Conservation (phyloP, 2,113 vertebrate species). For the Tringa solitaria region DNA sequence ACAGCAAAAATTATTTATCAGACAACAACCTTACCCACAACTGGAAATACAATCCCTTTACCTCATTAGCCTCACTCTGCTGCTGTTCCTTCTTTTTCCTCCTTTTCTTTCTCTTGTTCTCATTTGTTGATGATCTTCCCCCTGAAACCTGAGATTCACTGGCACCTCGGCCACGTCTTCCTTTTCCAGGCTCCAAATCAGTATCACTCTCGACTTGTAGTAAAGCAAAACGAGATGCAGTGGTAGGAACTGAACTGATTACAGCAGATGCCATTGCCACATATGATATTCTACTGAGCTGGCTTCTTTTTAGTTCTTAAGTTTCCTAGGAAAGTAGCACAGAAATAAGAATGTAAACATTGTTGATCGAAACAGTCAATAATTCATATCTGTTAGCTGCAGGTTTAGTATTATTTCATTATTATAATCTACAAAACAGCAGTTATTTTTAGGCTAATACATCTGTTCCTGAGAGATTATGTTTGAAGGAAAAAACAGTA, state of each 20-base stretch:
- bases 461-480: neutral
- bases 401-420: neutral
- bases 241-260: conserved; percentile 86
- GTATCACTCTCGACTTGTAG: conserved; percentile 89
- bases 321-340: neutral
- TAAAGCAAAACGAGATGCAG: conserved; percentile 90
- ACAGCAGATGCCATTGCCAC: conserved; percentile 83
- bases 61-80: conserved; percentile 90
- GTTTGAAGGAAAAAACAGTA: neutral
- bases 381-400: neutral
- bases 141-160: conserved; percentile 74
- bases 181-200: conserved; percentile 83
- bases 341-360: neutral
- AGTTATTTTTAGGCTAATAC: neutral
- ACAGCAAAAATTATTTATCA: neutral
- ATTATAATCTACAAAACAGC: neutral
- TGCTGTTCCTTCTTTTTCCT: conserved; percentile 91
- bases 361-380: neutral
- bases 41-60: conserved; percentile 40
- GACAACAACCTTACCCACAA: neutral
- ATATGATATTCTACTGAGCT: neutral
- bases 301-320: neutral
- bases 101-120: conserved; percentile 87
- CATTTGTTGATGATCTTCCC: conserved; percentile 74
- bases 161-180: conserved; percentile 67